Evolutionary conservation across 2,888 invertebrate genomes (phyloP).

Genomic region (Argyra leucocephala): DNA sequence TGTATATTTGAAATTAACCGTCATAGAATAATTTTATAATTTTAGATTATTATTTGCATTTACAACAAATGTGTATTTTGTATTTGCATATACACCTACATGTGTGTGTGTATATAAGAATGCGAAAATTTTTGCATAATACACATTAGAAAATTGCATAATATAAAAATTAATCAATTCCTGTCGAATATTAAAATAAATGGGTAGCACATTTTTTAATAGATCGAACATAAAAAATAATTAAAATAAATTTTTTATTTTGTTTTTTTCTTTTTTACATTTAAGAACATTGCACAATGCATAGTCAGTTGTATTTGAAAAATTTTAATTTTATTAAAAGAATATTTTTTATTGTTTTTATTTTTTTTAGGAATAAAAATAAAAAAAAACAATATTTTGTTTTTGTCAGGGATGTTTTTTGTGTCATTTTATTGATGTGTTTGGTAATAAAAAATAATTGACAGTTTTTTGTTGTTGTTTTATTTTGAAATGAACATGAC

Average conservation of each 20-base stretch:
- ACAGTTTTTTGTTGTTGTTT: no score
- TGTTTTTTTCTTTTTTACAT: no score
- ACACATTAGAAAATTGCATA: slow-evolving; percentile 3
- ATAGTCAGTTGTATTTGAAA: no score
- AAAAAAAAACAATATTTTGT: not conserved
- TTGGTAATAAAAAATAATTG: no score
- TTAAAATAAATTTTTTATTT: not conserved
- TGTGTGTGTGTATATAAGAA: not conserved
- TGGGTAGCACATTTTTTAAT: not conserved
- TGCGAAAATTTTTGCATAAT: not conserved
- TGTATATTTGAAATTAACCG: not conserved
- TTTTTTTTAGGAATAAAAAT: not conserved
- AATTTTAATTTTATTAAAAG: not conserved
- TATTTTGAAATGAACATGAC: no score
- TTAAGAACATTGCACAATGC: no score
- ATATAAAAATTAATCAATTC: not conserved
- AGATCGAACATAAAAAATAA: slow-evolving; percentile 1
- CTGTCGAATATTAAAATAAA: not conserved
- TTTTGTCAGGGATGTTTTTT: not conserved
- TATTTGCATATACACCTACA: not conserved
- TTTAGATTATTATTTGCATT: not conserved
- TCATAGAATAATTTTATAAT: not conserved
- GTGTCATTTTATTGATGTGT: no score
- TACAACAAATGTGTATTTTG: not conserved
- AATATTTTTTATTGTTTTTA: not conserved